These are phyloP conservation scores for Smithornis capensis DNA, from an alignment of 2,113 vertebrate genomes.

Conservation along the genomic window DNA sequence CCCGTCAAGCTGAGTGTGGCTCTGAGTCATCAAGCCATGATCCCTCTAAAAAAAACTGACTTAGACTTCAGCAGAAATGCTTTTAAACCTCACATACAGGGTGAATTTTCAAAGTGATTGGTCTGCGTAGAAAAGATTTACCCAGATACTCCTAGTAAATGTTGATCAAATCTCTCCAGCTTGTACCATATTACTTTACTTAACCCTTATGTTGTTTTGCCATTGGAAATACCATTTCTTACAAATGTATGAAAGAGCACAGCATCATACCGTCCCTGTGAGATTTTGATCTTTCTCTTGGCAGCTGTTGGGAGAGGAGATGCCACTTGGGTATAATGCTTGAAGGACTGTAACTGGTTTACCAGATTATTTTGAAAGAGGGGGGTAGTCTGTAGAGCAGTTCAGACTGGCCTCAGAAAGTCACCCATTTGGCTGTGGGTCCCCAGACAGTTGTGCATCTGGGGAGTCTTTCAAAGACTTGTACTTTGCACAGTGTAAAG, in stretches of 20 bases:
- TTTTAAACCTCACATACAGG: neutral
- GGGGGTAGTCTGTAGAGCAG: neutral
- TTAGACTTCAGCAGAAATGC: neutral
- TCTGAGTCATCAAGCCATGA: constrained; percentile 24
- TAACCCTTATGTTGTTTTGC: neutral
- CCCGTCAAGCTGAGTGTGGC: neutral
- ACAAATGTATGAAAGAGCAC: neutral
- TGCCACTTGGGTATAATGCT: neutral
- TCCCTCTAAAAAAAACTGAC: neutral
- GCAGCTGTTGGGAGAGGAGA: neutral
- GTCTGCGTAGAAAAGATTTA: neutral
- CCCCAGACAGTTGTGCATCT: neutral
- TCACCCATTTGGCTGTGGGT: neutral
- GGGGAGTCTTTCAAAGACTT: neutral
- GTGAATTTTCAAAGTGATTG: neutral
- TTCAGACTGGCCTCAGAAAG: neutral
- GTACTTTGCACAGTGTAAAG: neutral
- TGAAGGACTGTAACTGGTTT: neutral
- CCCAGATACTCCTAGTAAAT: neutral
- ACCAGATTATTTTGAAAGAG: neutral
- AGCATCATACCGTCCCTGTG: neutral
- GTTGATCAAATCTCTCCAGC: neutral
- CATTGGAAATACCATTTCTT: neutral
- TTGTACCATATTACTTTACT: neutral
- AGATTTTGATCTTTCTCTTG: neutral